A percentile compares a stretch with the other conserved stretches of the same genome.
Conservation (phyloP, 2,888 invertebrate genomes). For the Exephanes ischioxanthus region DNA sequence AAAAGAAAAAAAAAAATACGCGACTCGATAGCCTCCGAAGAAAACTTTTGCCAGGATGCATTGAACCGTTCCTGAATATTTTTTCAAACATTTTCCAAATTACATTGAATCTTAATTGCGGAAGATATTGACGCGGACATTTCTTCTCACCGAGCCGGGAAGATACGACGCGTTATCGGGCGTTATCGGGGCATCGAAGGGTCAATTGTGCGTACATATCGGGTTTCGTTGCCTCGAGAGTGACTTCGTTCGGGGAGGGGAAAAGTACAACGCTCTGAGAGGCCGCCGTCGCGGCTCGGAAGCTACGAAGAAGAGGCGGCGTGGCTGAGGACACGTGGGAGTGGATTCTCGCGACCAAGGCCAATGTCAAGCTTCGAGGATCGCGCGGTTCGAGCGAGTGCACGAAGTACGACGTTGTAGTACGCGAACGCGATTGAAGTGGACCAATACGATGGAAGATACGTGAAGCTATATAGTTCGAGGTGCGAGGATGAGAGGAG, state of each 20-base stretch:
- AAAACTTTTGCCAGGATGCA: too few relatives aligned
- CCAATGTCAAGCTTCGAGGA: slow-evolving; percentile 60
- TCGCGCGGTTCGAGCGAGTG: slow-evolving; percentile 10
- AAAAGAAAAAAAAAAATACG: too few relatives aligned
- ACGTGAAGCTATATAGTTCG: neutral
- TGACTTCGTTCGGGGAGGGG: neutral
- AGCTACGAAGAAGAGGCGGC: neutral
- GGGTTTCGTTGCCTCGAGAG: neutral
- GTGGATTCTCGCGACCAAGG: slow-evolving; percentile 53
- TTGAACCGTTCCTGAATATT: too few relatives aligned
- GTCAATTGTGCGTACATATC: slow-evolving; percentile 1
- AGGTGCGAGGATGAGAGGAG: too few relatives aligned
- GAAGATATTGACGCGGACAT: too few relatives aligned
- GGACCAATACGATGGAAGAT: slow-evolving; percentile 13
- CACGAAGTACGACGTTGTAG: slow-evolving; percentile 42
- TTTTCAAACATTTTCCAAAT: too few relatives aligned
- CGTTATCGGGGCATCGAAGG: too few relatives aligned
- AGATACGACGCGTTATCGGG: too few relatives aligned
- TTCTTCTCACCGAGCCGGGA: too few relatives aligned
- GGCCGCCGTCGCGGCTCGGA: neutral
- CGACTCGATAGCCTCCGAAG: too few relatives aligned
- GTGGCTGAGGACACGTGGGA: neutral
- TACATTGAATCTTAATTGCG: too few relatives aligned
- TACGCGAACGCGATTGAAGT: slow-evolving; percentile 9
- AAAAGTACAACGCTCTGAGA: slow-evolving; percentile 17